phyloP scores from a whole-genome alignment of 1,140 invertebrate species.

The Trinorchestia longiramus region DNA sequence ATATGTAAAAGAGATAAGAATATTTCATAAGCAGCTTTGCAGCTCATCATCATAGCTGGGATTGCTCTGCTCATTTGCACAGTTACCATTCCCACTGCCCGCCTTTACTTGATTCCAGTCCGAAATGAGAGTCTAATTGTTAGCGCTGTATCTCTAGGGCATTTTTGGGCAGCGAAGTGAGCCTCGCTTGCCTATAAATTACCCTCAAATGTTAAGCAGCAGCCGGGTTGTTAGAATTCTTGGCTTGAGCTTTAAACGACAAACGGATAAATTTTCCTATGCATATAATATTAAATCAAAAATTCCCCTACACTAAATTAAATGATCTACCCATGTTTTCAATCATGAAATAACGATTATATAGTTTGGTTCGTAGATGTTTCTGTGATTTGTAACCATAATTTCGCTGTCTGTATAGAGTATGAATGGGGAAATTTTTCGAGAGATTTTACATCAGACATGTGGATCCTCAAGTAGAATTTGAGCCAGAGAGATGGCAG shows the following conservation, averaged over 20 bases:
- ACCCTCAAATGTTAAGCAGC: neutral
- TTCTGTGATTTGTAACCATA: too few relatives aligned
- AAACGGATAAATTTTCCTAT: neutral
- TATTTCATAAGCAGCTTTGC: too few relatives aligned
- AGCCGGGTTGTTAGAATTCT: neutral
- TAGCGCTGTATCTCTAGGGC: neutral
- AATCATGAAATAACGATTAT: neutral
- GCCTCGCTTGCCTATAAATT: neutral
- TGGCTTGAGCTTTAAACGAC: neutral
- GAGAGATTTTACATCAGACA: too few relatives aligned
- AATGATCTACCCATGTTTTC: neutral
- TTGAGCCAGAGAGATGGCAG: too few relatives aligned
- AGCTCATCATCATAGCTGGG: neutral
- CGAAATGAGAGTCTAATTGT: slow-evolving; percentile 25
- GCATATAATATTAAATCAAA: neutral
- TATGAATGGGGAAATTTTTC: too few relatives aligned
- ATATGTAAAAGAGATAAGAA: too few relatives aligned
- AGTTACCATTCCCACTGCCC: neutral
- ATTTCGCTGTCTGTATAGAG: too few relatives aligned
- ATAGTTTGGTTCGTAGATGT: neutral
- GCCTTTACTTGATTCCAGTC: neutral
- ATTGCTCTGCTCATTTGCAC: neutral
- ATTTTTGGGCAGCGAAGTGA: slow-evolving; percentile 3
- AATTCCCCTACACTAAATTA: neutral
- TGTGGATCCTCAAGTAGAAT: too few relatives aligned